These are phyloP conservation scores for Pantherophis guttatus DNA, from an alignment of 2,113 vertebrate genomes.

Conservation along the genomic window DNA sequence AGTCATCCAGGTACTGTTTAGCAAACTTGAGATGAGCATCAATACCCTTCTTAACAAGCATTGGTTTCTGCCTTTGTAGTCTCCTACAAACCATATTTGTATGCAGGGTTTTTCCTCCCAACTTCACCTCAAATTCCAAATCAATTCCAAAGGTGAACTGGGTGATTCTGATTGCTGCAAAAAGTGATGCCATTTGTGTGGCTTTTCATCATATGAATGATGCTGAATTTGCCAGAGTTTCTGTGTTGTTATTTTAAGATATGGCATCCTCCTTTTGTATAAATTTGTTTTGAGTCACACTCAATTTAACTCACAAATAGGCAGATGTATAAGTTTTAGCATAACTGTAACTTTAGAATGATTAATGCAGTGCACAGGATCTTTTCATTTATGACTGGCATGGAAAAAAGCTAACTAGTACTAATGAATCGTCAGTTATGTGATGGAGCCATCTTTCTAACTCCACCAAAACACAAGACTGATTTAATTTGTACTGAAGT, in stretches of 20 bases:
- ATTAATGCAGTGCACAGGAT: constrained; percentile 65
- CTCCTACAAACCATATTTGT: background rate
- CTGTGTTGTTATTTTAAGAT: constrained; percentile 29
- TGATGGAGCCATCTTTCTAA: constrained; percentile 53
- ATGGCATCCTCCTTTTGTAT: constrained; percentile 30
- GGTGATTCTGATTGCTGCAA: background rate
- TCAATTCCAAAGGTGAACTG: background rate
- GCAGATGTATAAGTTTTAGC: constrained; percentile 60
- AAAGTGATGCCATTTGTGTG: background rate
- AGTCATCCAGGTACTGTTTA: background rate
- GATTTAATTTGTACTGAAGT: constrained; percentile 68
- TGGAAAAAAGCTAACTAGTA: constrained; percentile 71
- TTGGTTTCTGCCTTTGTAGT: background rate
- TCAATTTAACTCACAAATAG: constrained; percentile 47
- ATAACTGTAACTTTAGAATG: constrained; percentile 63
- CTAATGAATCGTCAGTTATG: constrained; percentile 70
- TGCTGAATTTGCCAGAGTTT: constrained; percentile 14
- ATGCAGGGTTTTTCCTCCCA: background rate
- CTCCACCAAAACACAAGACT: constrained; percentile 63
- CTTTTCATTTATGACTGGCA: constrained; percentile 62
- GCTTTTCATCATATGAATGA: background rate
- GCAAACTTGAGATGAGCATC: background rate
- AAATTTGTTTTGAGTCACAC: constrained; percentile 54
- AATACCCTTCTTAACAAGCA: background rate
- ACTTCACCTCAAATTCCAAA: background rate